Base-by-base conservation (phyloP, 2,888 invertebrate species). In the Hyppa rectilinea region DNA sequence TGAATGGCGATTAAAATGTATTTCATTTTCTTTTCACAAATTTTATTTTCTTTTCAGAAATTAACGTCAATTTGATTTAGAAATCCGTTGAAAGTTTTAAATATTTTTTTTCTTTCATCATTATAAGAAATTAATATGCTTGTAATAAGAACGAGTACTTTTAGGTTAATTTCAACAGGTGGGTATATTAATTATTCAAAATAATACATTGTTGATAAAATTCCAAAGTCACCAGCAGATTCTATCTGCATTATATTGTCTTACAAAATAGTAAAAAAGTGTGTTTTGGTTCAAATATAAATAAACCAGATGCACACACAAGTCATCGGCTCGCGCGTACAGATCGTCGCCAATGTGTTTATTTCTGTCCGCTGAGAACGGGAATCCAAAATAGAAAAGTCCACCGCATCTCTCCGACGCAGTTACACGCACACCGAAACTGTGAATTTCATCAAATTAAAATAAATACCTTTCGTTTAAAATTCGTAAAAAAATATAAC, bases 361-460 rank as follows among this genome's bases (percentile, higher is more conserved):
- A 96, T 96, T 96, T 96, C 91, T 81, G 95, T 94, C 90, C 85
- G 73, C 80, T 83, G 88, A 90, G 90, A 89, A 89, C 90, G 89
- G 73, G 90, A 88, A 88, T 92, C 93, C 89, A 88, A 96, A 96
- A 96, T 96, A 96, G 95, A 95, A 95, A 94, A 95, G 94, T 94
- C 93, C 91, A 92, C 89, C 86, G 89, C 89, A 90, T 91, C 92
- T 90, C 91, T 83, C 87, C 92, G 85, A 73, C 87, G 88, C 85
- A 87, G 90, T 79, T 88, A 92, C 92, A 94, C 95, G 95, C 92
- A 91, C 89, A 89, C 88, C 87, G 87, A 89, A 87, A 82, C 45
- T 34, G 60, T 71, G 75, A 69, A 64, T 75, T 74, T 70, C 66
- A 75, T 74, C 40, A 63, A 83, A 86, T 86, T 80, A 83, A 80